Percentiles rank a stretch among this genome's conserved stretches.
Evolutionary conservation across 92 coral and sea anemone species (phyloP).

Genomic region (Phenganax subtilis): DNA sequence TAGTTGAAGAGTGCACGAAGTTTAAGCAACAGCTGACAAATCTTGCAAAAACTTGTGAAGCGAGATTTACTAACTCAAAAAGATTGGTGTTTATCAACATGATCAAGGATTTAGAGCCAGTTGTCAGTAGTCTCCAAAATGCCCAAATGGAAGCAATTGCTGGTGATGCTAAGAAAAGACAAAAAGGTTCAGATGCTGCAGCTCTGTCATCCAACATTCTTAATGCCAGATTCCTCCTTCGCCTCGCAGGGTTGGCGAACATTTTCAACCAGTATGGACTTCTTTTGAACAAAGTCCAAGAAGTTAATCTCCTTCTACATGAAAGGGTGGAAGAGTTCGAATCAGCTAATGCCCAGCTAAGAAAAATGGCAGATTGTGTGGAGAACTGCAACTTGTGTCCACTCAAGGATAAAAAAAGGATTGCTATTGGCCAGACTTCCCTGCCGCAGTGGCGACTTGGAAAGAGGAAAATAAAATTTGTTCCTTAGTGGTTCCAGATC

Average conservation of each 20-base stretch:
- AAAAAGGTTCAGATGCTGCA: slow-evolving; percentile 10
- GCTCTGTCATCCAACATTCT: slow-evolving; percentile 13
- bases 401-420: slow-evolving; percentile 7
- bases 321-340: slow-evolving; percentile 5
- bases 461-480: not conserved
- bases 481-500: not conserved
- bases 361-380: slow-evolving; percentile 9
- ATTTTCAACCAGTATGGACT: not conserved
- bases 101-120: not conserved
- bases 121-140: slow-evolving; percentile 17
- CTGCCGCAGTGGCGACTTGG: not conserved
- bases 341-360: not conserved
- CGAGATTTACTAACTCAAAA: slow-evolving; percentile 1
- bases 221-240: not conserved
- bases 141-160: slow-evolving; percentile 6
- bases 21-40: too few relatives aligned
- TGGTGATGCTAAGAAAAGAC: slow-evolving; percentile 4
- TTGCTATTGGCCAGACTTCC: slow-evolving; percentile 5
- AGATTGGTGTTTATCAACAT: slow-evolving; percentile 4
- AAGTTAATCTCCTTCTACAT: slow-evolving; percentile 5
- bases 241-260: slow-evolving; percentile 8
- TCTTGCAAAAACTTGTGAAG: too few relatives aligned
- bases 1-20: too few relatives aligned
- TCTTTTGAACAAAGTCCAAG: slow-evolving; percentile 8
- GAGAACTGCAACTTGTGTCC: slow-evolving; percentile 12